These are phyloP conservation scores for Pachycephus smyrnensis DNA, from an alignment of 2,888 invertebrate genomes.

Conservation along the genomic window DNA sequence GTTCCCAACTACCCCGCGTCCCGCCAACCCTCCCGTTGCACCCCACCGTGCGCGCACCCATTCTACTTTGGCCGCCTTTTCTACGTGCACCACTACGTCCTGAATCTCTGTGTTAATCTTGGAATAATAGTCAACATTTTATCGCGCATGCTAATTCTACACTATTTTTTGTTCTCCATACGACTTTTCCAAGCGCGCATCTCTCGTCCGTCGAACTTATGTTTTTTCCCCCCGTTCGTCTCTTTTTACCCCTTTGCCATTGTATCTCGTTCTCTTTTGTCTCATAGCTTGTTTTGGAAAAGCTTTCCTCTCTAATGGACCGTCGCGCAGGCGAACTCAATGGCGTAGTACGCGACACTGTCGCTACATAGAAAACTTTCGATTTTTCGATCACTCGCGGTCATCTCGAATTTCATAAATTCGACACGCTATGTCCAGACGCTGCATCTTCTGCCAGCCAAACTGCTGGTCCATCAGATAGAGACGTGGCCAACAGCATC, in stretches of 20 bases:
- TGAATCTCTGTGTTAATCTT: conserved; percentile 32
- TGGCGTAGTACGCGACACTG: neutral
- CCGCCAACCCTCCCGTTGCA: conserved; percentile 1
- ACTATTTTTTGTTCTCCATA: too few species aligned
- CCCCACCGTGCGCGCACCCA: neutral
- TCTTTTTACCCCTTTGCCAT: neutral
- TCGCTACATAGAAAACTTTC: neutral
- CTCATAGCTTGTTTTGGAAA: neutral
- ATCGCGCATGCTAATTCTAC: neutral
- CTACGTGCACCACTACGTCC: conserved; percentile 13
- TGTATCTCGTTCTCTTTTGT: neutral
- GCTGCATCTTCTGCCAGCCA: neutral
- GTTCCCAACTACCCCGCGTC: conserved; percentile 33
- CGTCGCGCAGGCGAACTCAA: neutral
- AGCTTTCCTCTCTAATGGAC: neutral
- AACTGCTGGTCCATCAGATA: neutral
- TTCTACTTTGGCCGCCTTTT: conserved; percentile 16
- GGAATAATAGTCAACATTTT: conserved; percentile 36
- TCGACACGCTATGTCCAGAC: neutral
- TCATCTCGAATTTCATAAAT: neutral
- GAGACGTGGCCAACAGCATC: neutral
- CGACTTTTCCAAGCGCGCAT: neutral
- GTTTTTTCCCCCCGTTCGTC: neutral
- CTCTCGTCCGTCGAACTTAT: neutral
- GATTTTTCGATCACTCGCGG: neutral